These are phyloP conservation scores for Bolinopsis microptera DNA, from an alignment of 37 sponge, comb jelly and placozoan species.

Conservation along the genomic window DNA sequence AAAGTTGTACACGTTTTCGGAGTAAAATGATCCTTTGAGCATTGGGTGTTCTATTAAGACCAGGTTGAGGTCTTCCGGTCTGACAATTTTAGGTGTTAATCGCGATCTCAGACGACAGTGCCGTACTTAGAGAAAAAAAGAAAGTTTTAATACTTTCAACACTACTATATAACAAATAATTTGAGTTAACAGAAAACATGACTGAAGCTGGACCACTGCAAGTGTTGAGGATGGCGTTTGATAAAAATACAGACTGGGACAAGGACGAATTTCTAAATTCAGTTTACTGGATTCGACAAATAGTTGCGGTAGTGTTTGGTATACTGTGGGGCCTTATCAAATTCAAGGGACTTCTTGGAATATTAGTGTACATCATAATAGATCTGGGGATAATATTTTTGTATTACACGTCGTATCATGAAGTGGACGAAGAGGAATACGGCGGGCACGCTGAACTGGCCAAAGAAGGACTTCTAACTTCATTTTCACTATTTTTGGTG, in stretches of 20 bases:
- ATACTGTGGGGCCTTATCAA: conserved; percentile 80
- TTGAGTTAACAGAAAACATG: background rate
- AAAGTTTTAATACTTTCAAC: too few relatives aligned
- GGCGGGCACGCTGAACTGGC: conserved; percentile 86
- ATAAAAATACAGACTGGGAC: background rate
- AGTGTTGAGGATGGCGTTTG: conserved; percentile 1
- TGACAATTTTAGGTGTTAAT: background rate
- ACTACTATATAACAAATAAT: too few relatives aligned
- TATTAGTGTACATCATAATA: conserved; percentile 73
- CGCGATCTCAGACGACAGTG: background rate
- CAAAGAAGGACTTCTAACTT: conserved; percentile 91
- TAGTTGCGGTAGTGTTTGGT: conserved; percentile 76
- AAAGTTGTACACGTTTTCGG: background rate
- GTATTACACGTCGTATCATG: conserved; percentile 76
- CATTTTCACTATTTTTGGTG: conserved; percentile 86
- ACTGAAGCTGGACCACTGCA: background rate
- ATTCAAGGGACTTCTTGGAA: conserved; percentile 78
- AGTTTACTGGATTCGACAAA: conserved; percentile 87
- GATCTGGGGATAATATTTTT: conserved; percentile 69
- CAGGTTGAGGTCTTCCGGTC: background rate
- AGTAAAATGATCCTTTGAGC: background rate
- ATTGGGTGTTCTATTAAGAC: background rate
- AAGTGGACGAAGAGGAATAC: conserved; percentile 81
- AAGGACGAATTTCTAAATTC: conserved; percentile 84
- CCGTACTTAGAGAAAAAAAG: too few relatives aligned